These are phyloP conservation scores for Ormyrus nitidulus DNA, from an alignment of 2,888 invertebrate genomes.

Conservation along the genomic window DNA sequence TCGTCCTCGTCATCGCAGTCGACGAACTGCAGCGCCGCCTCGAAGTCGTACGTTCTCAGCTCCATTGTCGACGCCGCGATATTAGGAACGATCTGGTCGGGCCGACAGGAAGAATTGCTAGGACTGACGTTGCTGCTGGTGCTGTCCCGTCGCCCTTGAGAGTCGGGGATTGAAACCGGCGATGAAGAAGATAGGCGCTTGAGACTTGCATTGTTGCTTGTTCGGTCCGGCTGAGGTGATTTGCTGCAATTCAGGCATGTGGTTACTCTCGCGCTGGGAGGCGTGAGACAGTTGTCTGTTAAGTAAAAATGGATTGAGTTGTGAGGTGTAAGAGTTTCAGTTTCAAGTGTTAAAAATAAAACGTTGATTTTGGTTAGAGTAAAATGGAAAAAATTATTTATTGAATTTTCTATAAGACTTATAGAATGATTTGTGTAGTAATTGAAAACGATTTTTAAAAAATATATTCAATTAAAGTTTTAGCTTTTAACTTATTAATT, in stretches of 20 bases:
- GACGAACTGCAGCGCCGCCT: conserved; percentile 34
- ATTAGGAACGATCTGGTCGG: neutral
- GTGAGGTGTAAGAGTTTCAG: too few species aligned
- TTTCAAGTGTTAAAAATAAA: too few species aligned
- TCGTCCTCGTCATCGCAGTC: conserved; percentile 47
- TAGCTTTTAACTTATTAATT: too few species aligned
- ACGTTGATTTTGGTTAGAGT: too few species aligned
- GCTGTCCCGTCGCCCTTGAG: conserved; percentile 12
- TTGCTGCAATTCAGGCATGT: conserved; percentile 25
- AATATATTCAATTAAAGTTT: too few species aligned
- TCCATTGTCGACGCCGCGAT: conserved; percentile 2
- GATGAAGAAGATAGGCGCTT: conserved; percentile 5
- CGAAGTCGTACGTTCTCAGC: conserved; percentile 37
- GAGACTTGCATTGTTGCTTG: neutral
- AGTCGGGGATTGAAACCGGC: conserved; percentile 36
- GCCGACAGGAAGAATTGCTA: neutral
- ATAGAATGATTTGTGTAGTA: too few species aligned
- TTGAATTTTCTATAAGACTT: too few species aligned
- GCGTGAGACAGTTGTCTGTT: too few species aligned
- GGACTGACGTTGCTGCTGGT: conserved; percentile 16
- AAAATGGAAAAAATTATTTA: too few species aligned
- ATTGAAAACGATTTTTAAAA: too few species aligned
- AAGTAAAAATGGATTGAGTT: too few species aligned
- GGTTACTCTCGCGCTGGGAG: too few species aligned
- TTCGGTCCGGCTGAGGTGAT: neutral